A percentile compares a stretch with the other conserved stretches of the same genome.
Conservation (phyloP, 2,113 vertebrate genomes). For the Tylochromis polylepis region DNA sequence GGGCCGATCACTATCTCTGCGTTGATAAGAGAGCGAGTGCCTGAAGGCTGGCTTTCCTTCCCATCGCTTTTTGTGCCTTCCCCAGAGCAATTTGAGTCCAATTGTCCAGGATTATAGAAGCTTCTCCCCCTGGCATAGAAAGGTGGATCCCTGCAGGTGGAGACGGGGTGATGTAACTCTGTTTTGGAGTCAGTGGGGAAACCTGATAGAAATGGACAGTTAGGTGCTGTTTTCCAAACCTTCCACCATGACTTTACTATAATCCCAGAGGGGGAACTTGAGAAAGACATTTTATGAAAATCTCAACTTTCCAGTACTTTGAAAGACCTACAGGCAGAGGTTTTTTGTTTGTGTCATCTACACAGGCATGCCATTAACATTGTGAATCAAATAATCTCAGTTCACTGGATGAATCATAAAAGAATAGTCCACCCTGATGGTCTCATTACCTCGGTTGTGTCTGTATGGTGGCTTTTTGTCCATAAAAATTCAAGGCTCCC, state of each 20-base stretch:
- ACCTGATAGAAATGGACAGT: not conserved
- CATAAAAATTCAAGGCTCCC: not conserved
- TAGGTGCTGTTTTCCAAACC: not conserved
- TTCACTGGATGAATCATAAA: conserved; percentile 3
- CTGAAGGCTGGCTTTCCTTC: conserved; percentile 47
- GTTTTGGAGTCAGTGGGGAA: conserved; percentile 1
- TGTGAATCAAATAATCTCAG: not conserved
- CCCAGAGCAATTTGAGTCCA: conserved; percentile 39
- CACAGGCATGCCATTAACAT: not conserved
- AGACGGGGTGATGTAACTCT: conserved; percentile 25
- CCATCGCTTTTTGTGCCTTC: conserved; percentile 45
- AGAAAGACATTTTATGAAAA: not conserved
- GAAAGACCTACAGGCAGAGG: not conserved
- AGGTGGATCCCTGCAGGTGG: conserved; percentile 43
- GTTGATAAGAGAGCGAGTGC: conserved; percentile 53
- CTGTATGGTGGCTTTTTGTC: not conserved
- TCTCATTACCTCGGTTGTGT: not conserved
- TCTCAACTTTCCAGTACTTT: not conserved
- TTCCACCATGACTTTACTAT: not conserved
- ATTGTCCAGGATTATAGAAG: conserved; percentile 44
- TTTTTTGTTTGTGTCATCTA: not conserved
- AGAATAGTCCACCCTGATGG: not conserved
- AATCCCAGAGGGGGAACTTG: not conserved
- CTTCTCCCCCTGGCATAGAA: conserved; percentile 35
- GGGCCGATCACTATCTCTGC: conserved; percentile 52